A percentile compares a stretch with the other conserved stretches of the same genome.
Evolutionary conservation across 2,797 vertebrate species (phyloP).

Genomic region (Zenarchopterus dispar): DNA sequence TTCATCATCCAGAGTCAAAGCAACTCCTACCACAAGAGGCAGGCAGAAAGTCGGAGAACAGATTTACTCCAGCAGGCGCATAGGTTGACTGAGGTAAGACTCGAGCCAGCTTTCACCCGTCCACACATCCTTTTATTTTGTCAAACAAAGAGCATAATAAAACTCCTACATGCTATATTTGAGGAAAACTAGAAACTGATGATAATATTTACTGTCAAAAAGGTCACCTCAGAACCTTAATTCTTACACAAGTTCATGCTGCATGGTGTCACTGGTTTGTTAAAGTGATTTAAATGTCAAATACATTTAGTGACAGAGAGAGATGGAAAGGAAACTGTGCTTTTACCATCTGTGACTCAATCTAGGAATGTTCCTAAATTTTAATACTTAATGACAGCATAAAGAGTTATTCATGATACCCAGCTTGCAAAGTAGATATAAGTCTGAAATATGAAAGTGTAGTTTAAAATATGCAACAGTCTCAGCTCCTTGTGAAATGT

Average conservation of each 20-base stretch:
- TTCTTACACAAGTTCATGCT: constrained; percentile 16
- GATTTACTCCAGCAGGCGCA: constrained; percentile 87
- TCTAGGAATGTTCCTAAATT: constrained; percentile 7
- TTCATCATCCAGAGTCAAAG: constrained; percentile 97
- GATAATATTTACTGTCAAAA: neutral
- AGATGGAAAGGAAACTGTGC: no score
- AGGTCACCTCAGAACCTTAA: neutral
- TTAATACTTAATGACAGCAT: constrained; percentile 26
- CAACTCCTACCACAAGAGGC: constrained; percentile 91
- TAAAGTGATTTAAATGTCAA: constrained; percentile 1
- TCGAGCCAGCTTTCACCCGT: constrained; percentile 1
- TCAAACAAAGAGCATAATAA: neutral
- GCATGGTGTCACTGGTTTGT: constrained; percentile 56
- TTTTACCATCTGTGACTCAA: constrained; percentile 19
- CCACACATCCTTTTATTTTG: neutral
- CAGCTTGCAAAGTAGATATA: constrained; percentile 18
- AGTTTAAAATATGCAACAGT: constrained; percentile 45
- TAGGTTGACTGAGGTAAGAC: constrained; percentile 85
- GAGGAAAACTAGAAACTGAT: neutral
- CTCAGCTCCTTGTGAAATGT: constrained; percentile 3
- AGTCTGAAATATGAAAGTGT: constrained; percentile 28
- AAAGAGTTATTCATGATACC: constrained; percentile 48
- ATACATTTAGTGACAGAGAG: constrained; percentile 1
- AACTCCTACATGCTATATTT: neutral
- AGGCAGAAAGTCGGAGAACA: constrained; percentile 84